A percentile compares a stretch with the other conserved stretches of the same genome.
Conservation (phyloP, 2,113 vertebrate species). For the Pseudorasbora parva region DNA sequence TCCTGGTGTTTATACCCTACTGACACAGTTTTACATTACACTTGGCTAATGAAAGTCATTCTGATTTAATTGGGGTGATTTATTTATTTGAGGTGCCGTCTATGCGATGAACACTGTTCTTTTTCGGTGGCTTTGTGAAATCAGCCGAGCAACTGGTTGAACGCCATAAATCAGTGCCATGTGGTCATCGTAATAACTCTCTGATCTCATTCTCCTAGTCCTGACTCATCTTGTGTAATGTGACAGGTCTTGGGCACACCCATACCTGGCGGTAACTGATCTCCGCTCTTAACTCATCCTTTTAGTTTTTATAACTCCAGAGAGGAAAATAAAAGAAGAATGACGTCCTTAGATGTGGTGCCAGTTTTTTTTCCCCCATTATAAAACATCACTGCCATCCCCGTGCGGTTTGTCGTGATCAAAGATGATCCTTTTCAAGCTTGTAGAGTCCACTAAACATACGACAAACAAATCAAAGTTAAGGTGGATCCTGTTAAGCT, state of each 20-base stretch:
- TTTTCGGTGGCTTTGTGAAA: background rate
- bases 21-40: background rate
- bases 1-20: background rate
- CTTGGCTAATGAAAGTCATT: background rate
- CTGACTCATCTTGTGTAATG: constrained; percentile 40
- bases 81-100: background rate
- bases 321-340: constrained; percentile 38
- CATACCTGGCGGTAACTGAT: constrained; percentile 63
- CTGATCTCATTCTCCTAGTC: constrained; percentile 49
- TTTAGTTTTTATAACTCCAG: constrained; percentile 59
- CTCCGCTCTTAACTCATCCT: constrained; percentile 43
- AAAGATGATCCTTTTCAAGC: constrained; percentile 56
- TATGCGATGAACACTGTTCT: background rate
- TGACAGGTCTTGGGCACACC: constrained; percentile 50
- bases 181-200: constrained; percentile 36
- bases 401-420: constrained; percentile 62
- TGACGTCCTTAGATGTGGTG: constrained; percentile 61
- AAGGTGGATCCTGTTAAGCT: constrained; percentile 46
- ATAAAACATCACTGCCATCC: constrained; percentile 18
- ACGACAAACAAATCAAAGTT: constrained; percentile 59
- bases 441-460: constrained; percentile 56
- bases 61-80: background rate
- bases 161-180: constrained; percentile 57
- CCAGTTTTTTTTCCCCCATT: constrained; percentile 47
- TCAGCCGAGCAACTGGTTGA: constrained; percentile 15